These are phyloP conservation scores for Leptobrachium ailaonicum DNA, from an alignment of 2,113 vertebrate species.

Conservation along the genomic window DNA sequence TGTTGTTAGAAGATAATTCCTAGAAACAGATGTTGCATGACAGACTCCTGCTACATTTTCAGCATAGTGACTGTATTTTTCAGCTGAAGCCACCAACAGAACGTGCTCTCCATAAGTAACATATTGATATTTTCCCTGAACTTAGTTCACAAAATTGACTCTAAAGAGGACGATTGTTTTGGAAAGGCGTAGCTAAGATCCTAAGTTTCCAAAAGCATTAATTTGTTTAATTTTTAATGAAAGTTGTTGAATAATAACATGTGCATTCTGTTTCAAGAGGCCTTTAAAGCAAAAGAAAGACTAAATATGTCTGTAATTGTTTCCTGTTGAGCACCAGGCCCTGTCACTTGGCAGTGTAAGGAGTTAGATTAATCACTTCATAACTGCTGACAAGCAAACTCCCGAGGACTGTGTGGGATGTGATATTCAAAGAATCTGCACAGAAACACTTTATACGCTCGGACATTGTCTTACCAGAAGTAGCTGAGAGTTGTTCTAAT, in stretches of 20 bases:
- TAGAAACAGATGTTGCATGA: conserved; percentile 32
- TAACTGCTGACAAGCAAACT: conserved; percentile 30
- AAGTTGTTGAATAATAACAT: conserved; percentile 7
- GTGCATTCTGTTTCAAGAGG: neutral
- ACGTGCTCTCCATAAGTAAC: neutral
- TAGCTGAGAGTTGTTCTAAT: conserved; percentile 1
- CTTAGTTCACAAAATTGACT: neutral
- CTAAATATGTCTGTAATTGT: conserved; percentile 39
- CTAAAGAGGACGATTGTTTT: neutral
- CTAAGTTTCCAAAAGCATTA: too few relatives aligned
- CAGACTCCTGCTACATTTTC: neutral
- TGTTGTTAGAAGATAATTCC: conserved; percentile 1
- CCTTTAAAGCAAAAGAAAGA: conserved; percentile 20
- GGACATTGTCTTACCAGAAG: conserved; percentile 6
- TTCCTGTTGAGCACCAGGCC: conserved; percentile 28
- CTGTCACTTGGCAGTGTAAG: conserved; percentile 36
- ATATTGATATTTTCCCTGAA: neutral
- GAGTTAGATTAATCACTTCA: conserved; percentile 30
- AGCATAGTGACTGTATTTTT: neutral
- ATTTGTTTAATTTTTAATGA: too few relatives aligned
- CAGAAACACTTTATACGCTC: conserved; percentile 14
- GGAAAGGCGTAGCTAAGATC: neutral
- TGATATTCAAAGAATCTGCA: conserved; percentile 13
- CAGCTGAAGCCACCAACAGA: conserved; percentile 8
- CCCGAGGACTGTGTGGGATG: conserved; percentile 36